Conservation (phyloP, 2,113 vertebrate species). For the Microtus ochrogaster region DNA sequence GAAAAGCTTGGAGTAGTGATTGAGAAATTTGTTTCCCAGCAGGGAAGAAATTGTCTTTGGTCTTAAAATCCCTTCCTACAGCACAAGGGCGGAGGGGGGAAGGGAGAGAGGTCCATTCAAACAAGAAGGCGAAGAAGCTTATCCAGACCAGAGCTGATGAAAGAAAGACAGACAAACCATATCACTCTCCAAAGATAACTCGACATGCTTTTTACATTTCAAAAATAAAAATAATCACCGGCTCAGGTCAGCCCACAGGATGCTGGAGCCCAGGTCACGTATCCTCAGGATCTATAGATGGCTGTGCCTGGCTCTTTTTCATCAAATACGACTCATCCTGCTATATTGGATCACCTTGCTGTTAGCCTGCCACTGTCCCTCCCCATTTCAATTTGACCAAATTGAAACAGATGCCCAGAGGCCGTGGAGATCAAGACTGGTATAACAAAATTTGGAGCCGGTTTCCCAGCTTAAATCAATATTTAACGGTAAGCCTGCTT, state of each 20-base stretch:
- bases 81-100: neutral
- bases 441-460: constrained; percentile 72
- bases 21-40: constrained; percentile 3
- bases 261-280: neutral
- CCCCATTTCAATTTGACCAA: constrained; percentile 74
- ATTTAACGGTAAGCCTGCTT: constrained; percentile 65
- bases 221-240: constrained; percentile 10
- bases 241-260: constrained; percentile 8
- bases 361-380: constrained; percentile 44
- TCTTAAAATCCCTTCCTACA: neutral
- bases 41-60: neutral
- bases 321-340: constrained; percentile 68
- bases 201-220: constrained; percentile 35
- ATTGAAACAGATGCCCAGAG: constrained; percentile 74
- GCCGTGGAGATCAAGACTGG: constrained; percentile 66
- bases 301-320: constrained; percentile 56
- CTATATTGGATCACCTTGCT: constrained; percentile 55
- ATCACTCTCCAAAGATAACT: neutral
- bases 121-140: neutral
- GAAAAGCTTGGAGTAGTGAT: neutral
- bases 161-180: neutral
- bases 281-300: constrained; percentile 49
- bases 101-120: neutral
- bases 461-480: constrained; percentile 75
- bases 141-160: neutral